Conservation (phyloP, 2,113 vertebrate genomes). For the Gymnorhina tibicen region DNA sequence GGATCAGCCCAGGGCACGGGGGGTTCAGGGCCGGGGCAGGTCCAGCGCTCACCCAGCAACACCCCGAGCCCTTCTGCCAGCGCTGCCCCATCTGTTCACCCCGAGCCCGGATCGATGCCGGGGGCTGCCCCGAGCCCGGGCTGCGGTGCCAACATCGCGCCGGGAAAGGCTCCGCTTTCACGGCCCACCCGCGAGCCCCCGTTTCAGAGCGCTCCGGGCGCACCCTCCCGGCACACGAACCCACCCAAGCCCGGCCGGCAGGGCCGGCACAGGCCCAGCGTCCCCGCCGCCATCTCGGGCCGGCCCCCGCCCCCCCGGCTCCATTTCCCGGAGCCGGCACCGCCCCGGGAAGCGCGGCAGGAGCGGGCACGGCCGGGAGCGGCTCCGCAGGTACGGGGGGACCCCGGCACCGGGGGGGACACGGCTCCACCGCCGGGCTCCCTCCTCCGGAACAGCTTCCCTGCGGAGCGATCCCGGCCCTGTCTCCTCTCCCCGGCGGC, state of each 20-base stretch:
- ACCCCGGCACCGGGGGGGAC: neutral
- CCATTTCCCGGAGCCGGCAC: neutral
- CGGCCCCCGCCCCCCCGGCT: neutral
- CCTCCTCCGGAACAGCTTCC: too few relatives aligned
- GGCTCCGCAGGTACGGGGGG: neutral
- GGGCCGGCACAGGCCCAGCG: rapidly evolving
- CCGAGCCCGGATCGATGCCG: neutral
- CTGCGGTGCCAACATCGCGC: rapidly evolving
- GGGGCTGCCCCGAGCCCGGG: neutral
- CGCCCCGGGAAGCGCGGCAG: neutral
- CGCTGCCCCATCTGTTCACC: neutral
- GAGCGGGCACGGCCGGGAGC: neutral
- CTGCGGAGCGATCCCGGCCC: rapidly evolving
- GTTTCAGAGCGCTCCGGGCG: rapidly evolving
- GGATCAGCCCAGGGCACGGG: neutral
- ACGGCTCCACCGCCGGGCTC: neutral
- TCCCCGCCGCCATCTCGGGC: neutral
- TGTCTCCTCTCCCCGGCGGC: neutral
- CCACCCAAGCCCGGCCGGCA: rapidly evolving
- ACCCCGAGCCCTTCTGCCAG: neutral
- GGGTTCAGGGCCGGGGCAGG: neutral
- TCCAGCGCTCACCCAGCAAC: neutral
- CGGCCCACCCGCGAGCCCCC: rapidly evolving
- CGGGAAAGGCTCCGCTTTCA: rapidly evolving
- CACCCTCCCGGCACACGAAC: rapidly evolving